Evolutionary conservation across 2,888 invertebrate species (phyloP).

Genomic region (Ernsta delagoae): DNA sequence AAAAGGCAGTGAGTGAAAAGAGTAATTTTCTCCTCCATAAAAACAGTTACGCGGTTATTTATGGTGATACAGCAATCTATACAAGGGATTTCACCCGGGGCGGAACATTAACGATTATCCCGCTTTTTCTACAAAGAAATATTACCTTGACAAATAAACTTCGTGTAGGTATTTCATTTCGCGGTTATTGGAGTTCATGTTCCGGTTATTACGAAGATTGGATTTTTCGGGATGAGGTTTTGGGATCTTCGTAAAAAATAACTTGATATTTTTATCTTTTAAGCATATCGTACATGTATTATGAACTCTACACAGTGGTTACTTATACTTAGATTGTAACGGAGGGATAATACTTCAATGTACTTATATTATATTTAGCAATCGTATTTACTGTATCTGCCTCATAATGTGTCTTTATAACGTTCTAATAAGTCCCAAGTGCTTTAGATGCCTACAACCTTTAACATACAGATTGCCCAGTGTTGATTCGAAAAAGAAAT

Average conservation of each 20-base stretch:
- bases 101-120: constrained; percentile 80
- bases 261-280: too few species aligned
- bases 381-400: too few species aligned
- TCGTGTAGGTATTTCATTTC: constrained; percentile 58
- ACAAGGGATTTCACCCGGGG: constrained; percentile 77
- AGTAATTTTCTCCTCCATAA: constrained; percentile 73
- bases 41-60: constrained; percentile 82
- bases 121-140: constrained; percentile 73
- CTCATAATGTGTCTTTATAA: too few species aligned
- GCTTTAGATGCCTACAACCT: too few species aligned
- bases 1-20: constrained; percentile 72
- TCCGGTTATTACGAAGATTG: constrained; percentile 22
- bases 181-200: constrained; percentile 55
- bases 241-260: neutral
- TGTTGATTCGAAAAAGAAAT: too few species aligned
- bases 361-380: too few species aligned
- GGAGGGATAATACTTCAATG: too few species aligned
- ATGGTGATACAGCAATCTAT: constrained; percentile 82
- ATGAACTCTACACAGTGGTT: too few species aligned
- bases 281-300: too few species aligned
- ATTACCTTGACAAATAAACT: constrained; percentile 80
- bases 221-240: constrained; percentile 1
- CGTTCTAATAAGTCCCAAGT: too few species aligned
- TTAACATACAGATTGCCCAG: too few species aligned
- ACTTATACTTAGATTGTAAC: too few species aligned